Evolutionary conservation across 2,113 vertebrate genomes (phyloP).

Genomic region (Mormyrus lacerda): DNA sequence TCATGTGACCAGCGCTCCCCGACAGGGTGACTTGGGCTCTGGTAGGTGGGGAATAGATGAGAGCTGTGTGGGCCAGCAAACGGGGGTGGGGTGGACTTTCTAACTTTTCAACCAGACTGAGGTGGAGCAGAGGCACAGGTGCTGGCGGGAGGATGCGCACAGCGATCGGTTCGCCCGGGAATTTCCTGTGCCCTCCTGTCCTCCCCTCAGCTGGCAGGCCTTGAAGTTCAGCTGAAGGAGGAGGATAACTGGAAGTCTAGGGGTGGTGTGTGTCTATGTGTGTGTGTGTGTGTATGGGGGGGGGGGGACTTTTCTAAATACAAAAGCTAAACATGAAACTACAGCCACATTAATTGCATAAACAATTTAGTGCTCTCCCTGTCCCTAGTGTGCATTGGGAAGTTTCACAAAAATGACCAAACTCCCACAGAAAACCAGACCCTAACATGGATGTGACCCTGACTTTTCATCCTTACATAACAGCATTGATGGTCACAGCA

Average conservation of each 20-base stretch:
- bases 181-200: neutral
- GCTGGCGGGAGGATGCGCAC: neutral
- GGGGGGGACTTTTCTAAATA: neutral
- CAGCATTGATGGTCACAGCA: neutral
- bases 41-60: neutral
- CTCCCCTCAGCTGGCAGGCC: constrained; percentile 14
- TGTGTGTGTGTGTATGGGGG: neutral
- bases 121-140: neutral
- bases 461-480: neutral
- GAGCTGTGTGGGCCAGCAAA: neutral
- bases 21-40: constrained; percentile 12
- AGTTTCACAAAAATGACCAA: neutral
- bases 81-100: neutral
- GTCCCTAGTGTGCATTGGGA: neutral
- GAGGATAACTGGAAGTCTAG: neutral
- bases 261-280: neutral
- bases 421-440: neutral
- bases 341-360: neutral
- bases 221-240: constrained; percentile 12
- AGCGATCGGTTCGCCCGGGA: neutral
- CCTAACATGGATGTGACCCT: neutral
- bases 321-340: neutral
- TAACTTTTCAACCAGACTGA: neutral
- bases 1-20: constrained; percentile 43
- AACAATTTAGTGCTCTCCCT: neutral